Conservation (phyloP, 2,113 vertebrate genomes). For the Plecturocebus donacophilus region DNA sequence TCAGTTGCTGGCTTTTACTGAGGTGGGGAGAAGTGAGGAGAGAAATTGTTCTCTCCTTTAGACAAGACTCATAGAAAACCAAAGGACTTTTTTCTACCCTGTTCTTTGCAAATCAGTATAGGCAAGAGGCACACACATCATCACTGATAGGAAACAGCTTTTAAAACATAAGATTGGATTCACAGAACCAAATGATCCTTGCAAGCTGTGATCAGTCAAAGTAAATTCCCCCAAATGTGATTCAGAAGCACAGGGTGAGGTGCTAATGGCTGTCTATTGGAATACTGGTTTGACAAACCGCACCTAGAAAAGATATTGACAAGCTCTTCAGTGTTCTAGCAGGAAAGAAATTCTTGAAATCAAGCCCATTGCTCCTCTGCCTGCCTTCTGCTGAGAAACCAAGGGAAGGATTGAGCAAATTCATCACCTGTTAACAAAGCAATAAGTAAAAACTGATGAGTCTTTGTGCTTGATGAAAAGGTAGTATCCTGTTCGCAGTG, state of each 20-base stretch:
- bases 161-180: constrained; percentile 76
- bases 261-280: constrained; percentile 78
- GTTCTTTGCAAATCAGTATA: constrained; percentile 66
- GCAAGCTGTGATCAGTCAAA: constrained; percentile 79
- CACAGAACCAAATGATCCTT: constrained; percentile 77
- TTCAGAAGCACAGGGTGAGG: constrained; percentile 68
- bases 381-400: constrained; percentile 75
- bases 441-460: constrained; percentile 76
- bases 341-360: constrained; percentile 76
- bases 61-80: constrained; percentile 58
- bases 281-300: constrained; percentile 80
- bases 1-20: constrained; percentile 32
- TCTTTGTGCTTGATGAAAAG: constrained; percentile 65
- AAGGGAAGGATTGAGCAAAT: constrained; percentile 69
- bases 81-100: constrained; percentile 60
- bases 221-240: constrained; percentile 77
- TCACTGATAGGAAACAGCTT: constrained; percentile 72
- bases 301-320: constrained; percentile 79
- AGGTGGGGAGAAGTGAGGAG: not conserved
- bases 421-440: constrained; percentile 78
- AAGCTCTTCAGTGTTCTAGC: constrained; percentile 76
- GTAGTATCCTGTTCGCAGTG: constrained; percentile 32
- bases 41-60: constrained; percentile 55
- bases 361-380: constrained; percentile 77
- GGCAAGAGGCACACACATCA: constrained; percentile 66